phyloP scores from a whole-genome alignment of 1,140 invertebrate genomes.

The Bacillus rossius region DNA sequence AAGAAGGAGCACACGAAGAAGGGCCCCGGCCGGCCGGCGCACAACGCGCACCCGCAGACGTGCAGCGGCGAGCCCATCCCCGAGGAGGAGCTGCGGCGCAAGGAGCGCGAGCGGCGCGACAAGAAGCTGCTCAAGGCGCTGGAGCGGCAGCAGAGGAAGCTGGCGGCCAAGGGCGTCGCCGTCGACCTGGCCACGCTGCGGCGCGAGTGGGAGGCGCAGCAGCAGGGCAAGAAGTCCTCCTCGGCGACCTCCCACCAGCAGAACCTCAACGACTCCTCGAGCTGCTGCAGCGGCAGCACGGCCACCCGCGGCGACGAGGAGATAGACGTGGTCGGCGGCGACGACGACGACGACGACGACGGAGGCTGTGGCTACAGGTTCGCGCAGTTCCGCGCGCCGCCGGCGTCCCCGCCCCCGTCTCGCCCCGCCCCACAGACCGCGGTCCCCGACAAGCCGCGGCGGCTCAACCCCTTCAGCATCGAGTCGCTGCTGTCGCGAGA shows the following conservation, averaged over 20 bases:
- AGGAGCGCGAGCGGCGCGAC: conserved; percentile 52
- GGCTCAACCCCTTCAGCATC: conserved; percentile 24
- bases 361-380: background rate
- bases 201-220: conserved; percentile 59
- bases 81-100: conserved; percentile 84
- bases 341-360: conserved; percentile 47
- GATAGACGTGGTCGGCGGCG: conserved; percentile 65
- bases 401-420: background rate
- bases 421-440: background rate
- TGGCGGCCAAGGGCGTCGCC: conserved; percentile 46
- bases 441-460: background rate
- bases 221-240: conserved; percentile 14
- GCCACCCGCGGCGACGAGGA: conserved; percentile 41
- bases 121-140: conserved; percentile 84
- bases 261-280: background rate
- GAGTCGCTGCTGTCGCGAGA: conserved; percentile 17
- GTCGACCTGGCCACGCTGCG: conserved; percentile 77
- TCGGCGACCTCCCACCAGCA: too few relatives aligned
- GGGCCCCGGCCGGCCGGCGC: conserved; percentile 93
- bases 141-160: conserved; percentile 43
- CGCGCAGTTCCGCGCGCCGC: background rate
- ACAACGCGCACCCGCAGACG: conserved; percentile 96
- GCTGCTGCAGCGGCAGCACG: conserved; percentile 5
- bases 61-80: conserved; percentile 97
- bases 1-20: conserved; percentile 99